Evolutionary conservation across 2,113 vertebrate species (phyloP), one percentile per base, ranked within the genome.

Genomic region (Pagrus major): DNA sequence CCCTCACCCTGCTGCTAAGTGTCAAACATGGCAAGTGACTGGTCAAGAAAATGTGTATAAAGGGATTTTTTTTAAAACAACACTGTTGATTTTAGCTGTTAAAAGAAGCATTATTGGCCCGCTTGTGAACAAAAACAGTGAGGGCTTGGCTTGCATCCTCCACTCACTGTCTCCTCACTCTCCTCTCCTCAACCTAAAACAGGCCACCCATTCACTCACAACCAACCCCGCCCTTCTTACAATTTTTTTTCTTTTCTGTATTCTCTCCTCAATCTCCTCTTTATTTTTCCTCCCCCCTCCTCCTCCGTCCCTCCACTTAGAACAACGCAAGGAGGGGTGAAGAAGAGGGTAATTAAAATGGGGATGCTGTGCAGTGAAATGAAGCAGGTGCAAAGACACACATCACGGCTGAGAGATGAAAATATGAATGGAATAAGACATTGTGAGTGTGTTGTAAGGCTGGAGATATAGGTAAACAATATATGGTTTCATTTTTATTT

Each of bases 331-430:
- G 72, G 56, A 60, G 49, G 70, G 78, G 80, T 68, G 68, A 86
- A 52, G 85, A 73, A 64, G 68, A 68, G 71, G 82, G 61, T 91
- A 87, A 91, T 93, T 92, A 90, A 91, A 92, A 85, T 71, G 78
- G 54, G 71, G 85, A 61, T 3, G 80, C 55, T 54, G 84, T 55
- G 82, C 60, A 35, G 58, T 70, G 88, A 87, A 77, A 88, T 69
- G 71, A 77, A 87, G 64, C 74, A 60, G 60, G 37, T 44, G 21
- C 66, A 76, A 72, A 64, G 61, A 67, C 52, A 47, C 47, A 16
- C 63, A 61, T 69, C 31, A 9, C 39, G 25, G 52, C n/a, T 23
- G 15, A 18, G 33, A 63, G 23, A 71, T 56, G 41, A 9, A 84
- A 64, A 76, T 56, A 33, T 67, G 52, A 58, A 85, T 35, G 69